These are phyloP conservation scores for Potorous gilbertii DNA, from an alignment of 2,797 vertebrate genomes.

Conservation along the genomic window DNA sequence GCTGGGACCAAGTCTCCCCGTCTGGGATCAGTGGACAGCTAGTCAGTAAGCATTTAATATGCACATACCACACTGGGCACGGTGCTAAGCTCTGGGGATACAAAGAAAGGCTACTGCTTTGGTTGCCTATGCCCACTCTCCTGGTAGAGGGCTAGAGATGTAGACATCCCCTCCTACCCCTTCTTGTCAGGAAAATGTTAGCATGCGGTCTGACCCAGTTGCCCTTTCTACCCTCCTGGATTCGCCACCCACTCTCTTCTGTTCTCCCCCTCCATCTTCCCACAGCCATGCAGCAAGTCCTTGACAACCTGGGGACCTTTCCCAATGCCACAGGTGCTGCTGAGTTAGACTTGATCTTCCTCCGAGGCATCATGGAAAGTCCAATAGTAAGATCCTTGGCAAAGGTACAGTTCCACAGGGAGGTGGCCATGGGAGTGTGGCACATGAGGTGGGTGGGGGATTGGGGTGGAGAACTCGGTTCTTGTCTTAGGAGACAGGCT, in stretches of 20 bases:
- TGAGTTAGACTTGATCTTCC: slow-evolving; percentile 97
- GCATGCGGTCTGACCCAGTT: too few species aligned
- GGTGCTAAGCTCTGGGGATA: not conserved
- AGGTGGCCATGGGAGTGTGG: not conserved
- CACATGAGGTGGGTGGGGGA: not conserved
- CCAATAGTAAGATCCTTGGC: slow-evolving; percentile 91
- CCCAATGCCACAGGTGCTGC: slow-evolving; percentile 93
- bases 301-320: slow-evolving; percentile 95
- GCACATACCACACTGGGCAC: not conserved
- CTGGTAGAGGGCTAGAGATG: not conserved
- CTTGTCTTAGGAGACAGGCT: not conserved
- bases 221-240: not conserved
- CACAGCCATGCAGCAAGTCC: slow-evolving; percentile 94
- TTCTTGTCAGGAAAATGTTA: not conserved
- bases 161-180: slow-evolving; percentile 5
- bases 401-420: slow-evolving; percentile 76
- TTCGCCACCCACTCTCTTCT: not conserved
- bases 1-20: not conserved
- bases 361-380: slow-evolving; percentile 98
- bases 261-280: not conserved
- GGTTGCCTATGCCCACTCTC: not conserved
- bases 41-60: not conserved
- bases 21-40: not conserved
- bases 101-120: not conserved
- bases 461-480: not conserved